Conservation (phyloP, 2,888 invertebrate species). For the Mechanitis messenoides region DNA sequence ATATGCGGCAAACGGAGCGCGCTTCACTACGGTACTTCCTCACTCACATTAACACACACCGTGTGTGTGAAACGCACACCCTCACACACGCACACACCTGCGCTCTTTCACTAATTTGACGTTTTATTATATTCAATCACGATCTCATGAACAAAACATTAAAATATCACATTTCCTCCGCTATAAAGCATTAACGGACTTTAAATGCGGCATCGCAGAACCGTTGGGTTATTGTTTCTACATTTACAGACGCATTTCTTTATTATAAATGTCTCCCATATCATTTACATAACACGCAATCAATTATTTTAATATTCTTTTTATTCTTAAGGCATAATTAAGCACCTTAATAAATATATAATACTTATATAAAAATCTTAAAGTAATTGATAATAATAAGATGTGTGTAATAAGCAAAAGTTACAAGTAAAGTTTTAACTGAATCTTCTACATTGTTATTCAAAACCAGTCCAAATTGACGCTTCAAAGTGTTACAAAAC, state of each 20-base stretch:
- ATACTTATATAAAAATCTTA: too few relatives aligned
- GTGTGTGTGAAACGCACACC: neutral
- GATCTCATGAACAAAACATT: conserved; percentile 21
- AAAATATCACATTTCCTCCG: conserved; percentile 29
- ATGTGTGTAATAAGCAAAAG: too few relatives aligned
- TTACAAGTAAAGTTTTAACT: too few relatives aligned
- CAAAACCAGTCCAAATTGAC: neutral
- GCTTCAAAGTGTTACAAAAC: neutral
- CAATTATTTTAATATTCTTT: too few relatives aligned
- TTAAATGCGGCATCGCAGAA: conserved; percentile 2
- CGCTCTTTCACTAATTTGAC: conserved; percentile 20
- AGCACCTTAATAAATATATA: too few relatives aligned
- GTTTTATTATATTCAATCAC: conserved; percentile 30
- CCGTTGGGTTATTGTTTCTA: neutral
- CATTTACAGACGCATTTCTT: too few relatives aligned
- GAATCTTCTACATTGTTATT: too few relatives aligned
- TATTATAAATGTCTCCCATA: too few relatives aligned
- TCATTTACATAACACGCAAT: too few relatives aligned
- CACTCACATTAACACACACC: neutral
- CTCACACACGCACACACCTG: conserved; percentile 15
- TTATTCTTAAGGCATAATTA: too few relatives aligned
- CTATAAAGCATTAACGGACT: conserved; percentile 14
- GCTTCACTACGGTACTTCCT: conserved; percentile 13
- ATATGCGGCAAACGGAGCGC: conserved; percentile 15
- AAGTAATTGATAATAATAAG: too few relatives aligned